These are phyloP conservation scores for Ianthella basta DNA, from an alignment of 37 sponge, comb jelly and placozoan genomes.

Conservation along the genomic window DNA sequence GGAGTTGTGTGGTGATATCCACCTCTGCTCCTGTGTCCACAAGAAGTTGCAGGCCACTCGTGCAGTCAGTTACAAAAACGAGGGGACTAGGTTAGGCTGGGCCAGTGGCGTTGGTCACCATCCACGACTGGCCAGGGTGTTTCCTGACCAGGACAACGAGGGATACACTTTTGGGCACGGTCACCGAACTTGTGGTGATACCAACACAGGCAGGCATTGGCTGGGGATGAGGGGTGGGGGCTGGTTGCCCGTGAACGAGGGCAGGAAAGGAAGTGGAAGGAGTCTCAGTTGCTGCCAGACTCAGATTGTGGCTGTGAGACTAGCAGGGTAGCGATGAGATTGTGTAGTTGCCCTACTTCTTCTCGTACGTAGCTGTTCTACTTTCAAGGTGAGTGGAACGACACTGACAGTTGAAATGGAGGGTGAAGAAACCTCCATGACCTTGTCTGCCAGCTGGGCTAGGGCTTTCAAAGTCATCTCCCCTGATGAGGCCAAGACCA, in stretches of 20 bases:
- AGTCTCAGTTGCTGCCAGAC: neutral
- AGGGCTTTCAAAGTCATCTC: conserved; percentile 24
- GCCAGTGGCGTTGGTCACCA: conserved; percentile 69
- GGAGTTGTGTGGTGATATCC: conserved; percentile 28
- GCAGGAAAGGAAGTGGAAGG: too few species aligned
- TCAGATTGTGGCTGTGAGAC: neutral
- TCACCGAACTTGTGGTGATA: conserved; percentile 56
- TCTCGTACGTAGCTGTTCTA: neutral
- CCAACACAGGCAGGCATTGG: conserved; percentile 36
- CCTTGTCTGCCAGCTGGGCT: conserved; percentile 41
- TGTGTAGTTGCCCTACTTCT: neutral
- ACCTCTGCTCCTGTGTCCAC: conserved; percentile 72
- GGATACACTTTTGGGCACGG: conserved; percentile 48
- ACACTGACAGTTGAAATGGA: neutral
- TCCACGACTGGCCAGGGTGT: conserved; percentile 63
- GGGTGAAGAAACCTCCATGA: conserved; percentile 35
- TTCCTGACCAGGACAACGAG: conserved; percentile 59
- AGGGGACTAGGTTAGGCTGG: conserved; percentile 54
- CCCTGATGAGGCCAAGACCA: conserved; percentile 40
- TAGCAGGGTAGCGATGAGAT: neutral
- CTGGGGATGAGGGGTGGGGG: neutral
- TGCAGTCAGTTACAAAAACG: conserved; percentile 42
- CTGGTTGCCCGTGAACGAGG: too few species aligned
- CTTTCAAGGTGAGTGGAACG: neutral
- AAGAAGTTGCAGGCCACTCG: conserved; percentile 33